Evolutionary conservation across 1,140 invertebrate genomes (phyloP).

Genomic region (Liolophura sinensis): DNA sequence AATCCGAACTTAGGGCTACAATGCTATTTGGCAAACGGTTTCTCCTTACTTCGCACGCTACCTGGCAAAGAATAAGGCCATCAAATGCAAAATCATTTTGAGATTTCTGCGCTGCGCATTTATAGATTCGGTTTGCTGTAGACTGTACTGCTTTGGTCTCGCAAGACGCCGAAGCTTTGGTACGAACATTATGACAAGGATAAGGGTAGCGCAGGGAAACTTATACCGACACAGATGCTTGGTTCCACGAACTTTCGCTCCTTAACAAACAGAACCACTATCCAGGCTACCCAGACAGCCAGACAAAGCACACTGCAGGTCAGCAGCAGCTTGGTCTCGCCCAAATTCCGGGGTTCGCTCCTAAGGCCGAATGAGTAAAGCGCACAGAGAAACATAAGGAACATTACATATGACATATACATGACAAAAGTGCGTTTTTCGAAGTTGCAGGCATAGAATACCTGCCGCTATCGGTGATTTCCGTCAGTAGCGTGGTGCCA

Average conservation of each 20-base stretch:
- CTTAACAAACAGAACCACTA: slow-evolving; percentile 61
- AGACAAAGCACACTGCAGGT: slow-evolving; percentile 59
- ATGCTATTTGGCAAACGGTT: too few relatives aligned
- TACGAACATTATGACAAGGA: slow-evolving; percentile 64
- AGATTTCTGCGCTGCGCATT: too few relatives aligned
- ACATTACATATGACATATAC: slow-evolving; percentile 63
- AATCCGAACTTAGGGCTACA: too few relatives aligned
- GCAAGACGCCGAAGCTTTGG: slow-evolving; percentile 67
- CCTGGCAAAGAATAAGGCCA: slow-evolving; percentile 39
- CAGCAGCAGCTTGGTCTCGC: slow-evolving; percentile 66
- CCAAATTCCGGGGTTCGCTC: slow-evolving; percentile 65
- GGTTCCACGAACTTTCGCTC: slow-evolving; percentile 60
- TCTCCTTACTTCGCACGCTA: too few relatives aligned
- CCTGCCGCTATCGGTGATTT: neutral
- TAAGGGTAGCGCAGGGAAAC: slow-evolving; percentile 63
- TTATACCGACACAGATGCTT: slow-evolving; percentile 64
- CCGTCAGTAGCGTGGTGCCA: slow-evolving; percentile 18
- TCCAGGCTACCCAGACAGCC: slow-evolving; percentile 63
- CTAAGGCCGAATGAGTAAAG: slow-evolving; percentile 62
- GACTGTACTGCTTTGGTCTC: slow-evolving; percentile 20
- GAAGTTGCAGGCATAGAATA: slow-evolving; percentile 39
- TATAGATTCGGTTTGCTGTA: too few relatives aligned
- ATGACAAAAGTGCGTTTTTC: slow-evolving; percentile 36
- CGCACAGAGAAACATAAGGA: slow-evolving; percentile 62
- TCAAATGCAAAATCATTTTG: slow-evolving; percentile 41